phyloP scores from a whole-genome alignment of 1,140 invertebrate genomes.

The Reticulitermes speratus region DNA sequence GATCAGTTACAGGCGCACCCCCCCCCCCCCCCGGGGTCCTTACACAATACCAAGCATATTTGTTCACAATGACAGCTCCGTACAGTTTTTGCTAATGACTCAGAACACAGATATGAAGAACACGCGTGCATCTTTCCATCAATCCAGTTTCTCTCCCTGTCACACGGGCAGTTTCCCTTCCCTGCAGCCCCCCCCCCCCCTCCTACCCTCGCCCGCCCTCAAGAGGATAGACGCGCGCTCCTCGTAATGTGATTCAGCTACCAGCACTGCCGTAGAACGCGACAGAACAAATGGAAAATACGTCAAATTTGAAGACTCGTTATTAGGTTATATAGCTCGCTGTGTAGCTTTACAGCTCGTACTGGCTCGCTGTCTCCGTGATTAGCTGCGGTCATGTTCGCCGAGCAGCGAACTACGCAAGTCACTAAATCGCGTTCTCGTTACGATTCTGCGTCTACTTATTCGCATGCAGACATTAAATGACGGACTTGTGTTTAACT shows the following conservation, averaged over 20 bases:
- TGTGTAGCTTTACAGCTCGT: too few species aligned
- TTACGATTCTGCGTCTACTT: too few species aligned
- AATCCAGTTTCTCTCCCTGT: background rate
- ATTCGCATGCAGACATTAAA: too few species aligned
- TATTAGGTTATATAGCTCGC: background rate
- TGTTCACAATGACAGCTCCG: too few species aligned
- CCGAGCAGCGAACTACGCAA: too few species aligned
- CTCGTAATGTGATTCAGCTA: background rate
- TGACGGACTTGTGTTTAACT: too few species aligned
- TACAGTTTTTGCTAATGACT: background rate
- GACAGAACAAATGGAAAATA: conserved; percentile 9
- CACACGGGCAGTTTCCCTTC: background rate
- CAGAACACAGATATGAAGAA: background rate
- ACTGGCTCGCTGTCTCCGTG: background rate
- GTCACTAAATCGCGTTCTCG: too few species aligned
- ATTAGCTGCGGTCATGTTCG: background rate
- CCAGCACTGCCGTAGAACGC: background rate
- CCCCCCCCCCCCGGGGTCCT: too few species aligned
- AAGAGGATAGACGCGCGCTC: background rate
- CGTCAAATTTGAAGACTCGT: conserved; percentile 10
- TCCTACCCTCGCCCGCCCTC: background rate
- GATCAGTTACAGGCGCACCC: too few species aligned
- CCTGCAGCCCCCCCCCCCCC: background rate
- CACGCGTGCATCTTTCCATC: background rate
- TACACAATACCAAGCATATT: too few species aligned